phyloP scores from a whole-genome alignment of 2,888 invertebrate species.

The Hyposoter dolosus region DNA sequence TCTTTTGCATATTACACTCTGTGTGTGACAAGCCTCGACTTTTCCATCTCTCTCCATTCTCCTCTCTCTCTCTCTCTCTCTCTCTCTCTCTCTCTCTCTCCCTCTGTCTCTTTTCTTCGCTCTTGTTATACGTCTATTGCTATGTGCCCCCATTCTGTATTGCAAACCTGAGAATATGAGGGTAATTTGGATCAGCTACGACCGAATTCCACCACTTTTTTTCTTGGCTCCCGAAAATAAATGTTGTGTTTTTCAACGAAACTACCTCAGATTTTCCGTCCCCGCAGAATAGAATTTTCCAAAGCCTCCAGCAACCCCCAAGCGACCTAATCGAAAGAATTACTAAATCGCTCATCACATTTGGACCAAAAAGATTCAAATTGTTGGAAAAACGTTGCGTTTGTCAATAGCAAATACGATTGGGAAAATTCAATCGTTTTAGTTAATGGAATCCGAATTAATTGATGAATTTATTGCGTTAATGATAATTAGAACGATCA shows the following conservation, averaged over 20 bases:
- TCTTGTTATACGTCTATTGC: conserved; percentile 48
- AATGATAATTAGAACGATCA: not conserved
- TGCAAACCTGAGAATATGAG: conserved; percentile 42
- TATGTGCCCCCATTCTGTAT: conserved; percentile 47
- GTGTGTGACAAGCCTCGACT: conserved; percentile 81
- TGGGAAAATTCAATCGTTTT: too few relatives aligned
- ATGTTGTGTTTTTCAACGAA: conserved; percentile 12
- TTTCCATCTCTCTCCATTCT: conserved; percentile 10
- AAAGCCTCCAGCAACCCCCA: not conserved
- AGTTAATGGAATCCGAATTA: not conserved
- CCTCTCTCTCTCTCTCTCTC: conserved; percentile 33
- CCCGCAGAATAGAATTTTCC: not conserved
- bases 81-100: conserved; percentile 38
- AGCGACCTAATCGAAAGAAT: not conserved
- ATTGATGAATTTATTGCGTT: not conserved
- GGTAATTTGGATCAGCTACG: conserved; percentile 54
- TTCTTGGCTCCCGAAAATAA: not conserved
- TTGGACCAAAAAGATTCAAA: not conserved
- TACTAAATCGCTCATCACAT: not conserved
- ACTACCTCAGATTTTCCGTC: not conserved
- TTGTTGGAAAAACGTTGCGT: too few relatives aligned
- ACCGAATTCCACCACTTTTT: conserved; percentile 30
- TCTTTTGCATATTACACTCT: conserved; percentile 83
- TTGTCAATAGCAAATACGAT: too few relatives aligned
- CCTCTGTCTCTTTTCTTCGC: conserved; percentile 37